These are phyloP conservation scores for Thelaira solivaga DNA, from an alignment of 2,888 invertebrate species.

Conservation along the genomic window DNA sequence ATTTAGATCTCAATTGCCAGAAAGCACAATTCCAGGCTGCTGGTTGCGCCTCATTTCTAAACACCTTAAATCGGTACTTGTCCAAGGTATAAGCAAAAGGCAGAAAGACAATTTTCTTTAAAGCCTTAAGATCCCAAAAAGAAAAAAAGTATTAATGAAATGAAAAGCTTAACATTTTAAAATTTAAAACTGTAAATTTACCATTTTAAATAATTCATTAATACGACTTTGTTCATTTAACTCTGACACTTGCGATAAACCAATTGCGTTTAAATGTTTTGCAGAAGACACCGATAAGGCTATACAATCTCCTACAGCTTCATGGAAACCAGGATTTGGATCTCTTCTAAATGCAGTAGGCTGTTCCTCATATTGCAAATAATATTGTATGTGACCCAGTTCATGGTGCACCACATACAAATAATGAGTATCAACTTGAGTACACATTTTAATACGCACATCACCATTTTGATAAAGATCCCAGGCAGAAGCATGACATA, in stretches of 20 bases:
- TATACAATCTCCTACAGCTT: slow-evolving; percentile 85
- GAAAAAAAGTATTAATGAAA: not conserved
- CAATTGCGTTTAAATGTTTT: slow-evolving; percentile 84
- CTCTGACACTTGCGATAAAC: slow-evolving; percentile 79
- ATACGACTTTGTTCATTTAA: slow-evolving; percentile 82
- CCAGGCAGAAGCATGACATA: slow-evolving; percentile 94
- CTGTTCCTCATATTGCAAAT: slow-evolving; percentile 80
- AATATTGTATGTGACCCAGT: slow-evolving; percentile 85
- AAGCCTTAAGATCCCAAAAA: slow-evolving; percentile 69
- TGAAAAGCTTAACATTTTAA: not conserved
- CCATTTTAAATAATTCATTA: slow-evolving; percentile 80
- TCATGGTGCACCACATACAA: slow-evolving; percentile 82
- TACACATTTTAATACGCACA: slow-evolving; percentile 85
- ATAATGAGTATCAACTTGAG: slow-evolving; percentile 79
- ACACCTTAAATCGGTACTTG: slow-evolving; percentile 84
- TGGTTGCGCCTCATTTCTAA: slow-evolving; percentile 80
- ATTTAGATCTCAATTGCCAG: slow-evolving; percentile 81
- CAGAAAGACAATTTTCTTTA: slow-evolving; percentile 83
- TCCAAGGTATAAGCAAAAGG: slow-evolving; percentile 85
- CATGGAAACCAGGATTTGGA: slow-evolving; percentile 81
- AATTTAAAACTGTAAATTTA: slow-evolving; percentile 16
- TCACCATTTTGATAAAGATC: slow-evolving; percentile 90
- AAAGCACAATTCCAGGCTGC: slow-evolving; percentile 82
- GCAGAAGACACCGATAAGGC: slow-evolving; percentile 83
- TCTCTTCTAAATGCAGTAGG: slow-evolving; percentile 81